Evolutionary conservation across 2,888 invertebrate species (phyloP).

Genomic region (Lepeophtheirus nordmannii): DNA sequence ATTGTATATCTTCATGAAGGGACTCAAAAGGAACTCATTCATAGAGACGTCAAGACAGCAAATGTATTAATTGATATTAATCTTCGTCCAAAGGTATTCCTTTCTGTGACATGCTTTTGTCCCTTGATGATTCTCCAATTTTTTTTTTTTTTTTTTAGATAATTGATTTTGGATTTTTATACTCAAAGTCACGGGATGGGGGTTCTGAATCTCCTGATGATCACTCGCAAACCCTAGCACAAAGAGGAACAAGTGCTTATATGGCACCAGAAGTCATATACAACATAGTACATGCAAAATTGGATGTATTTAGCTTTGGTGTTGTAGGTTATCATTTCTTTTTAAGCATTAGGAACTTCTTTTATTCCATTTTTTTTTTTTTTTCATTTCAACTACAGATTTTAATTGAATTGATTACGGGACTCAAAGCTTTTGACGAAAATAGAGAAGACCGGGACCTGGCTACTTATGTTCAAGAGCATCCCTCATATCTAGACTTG

Average conservation of each 20-base stretch:
- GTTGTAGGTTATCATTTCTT: background rate
- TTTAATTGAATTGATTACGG: background rate
- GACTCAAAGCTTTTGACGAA: background rate
- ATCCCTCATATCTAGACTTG: too few relatives aligned
- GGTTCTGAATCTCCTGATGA: background rate
- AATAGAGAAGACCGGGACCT: background rate
- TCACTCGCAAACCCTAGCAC: background rate
- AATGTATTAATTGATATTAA: constrained; percentile 1
- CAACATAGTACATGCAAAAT: background rate
- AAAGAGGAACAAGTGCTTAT: background rate
- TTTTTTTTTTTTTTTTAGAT: background rate
- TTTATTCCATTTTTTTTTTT: too few relatives aligned
- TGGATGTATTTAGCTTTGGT: constrained; percentile 8
- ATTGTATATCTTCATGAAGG: background rate
- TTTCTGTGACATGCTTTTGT: background rate
- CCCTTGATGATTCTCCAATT: background rate
- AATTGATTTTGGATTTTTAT: constrained; percentile 6
- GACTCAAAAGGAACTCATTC: background rate
- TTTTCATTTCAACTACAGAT: too few relatives aligned
- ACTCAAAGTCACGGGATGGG: too few relatives aligned
- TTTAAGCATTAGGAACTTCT: too few relatives aligned
- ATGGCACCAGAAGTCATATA: constrained; percentile 5
- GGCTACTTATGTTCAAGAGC: background rate
- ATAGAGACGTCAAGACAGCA: constrained; percentile 5
- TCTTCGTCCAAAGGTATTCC: constrained; percentile 1